Evolutionary conservation across 1,140 invertebrate genomes (phyloP), one percentile per base, ranked within the genome.

Genomic region (Amyelois transitella): DNA sequence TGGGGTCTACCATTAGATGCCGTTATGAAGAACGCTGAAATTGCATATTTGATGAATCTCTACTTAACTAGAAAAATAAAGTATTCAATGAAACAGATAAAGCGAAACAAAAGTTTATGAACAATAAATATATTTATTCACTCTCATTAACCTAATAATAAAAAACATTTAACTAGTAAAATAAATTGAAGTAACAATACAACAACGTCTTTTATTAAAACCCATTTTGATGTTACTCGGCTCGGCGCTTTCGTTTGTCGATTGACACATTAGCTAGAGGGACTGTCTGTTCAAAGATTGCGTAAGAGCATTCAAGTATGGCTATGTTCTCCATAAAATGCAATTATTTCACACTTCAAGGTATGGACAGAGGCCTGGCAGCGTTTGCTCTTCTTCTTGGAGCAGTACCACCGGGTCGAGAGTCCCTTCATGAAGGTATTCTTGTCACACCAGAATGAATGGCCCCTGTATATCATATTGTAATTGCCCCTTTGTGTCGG

Each of bases 361-460:
- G 68, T 69, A 3, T 55, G 47, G 1, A 75, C 62, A 1, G 47
- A 53, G 6, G 58, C 64, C n/a, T 56, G 55, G 50, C 74, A 77
- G 0, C 47, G 53, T n/a, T 38, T 60, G 32, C 63, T 69, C 18
- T 72, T 72, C 44, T 66, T 66, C 38, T 66, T 72, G 1, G 68
- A 75, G 51, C 72, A 78, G 55, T 75, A 75, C 75, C 75, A 78
- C 5, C 65, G 60, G n/a, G 63, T 57, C 0, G 38, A 25, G 14
- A 56, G 52, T 0, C 50, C 22, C 6, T 52, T 38, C 19, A 49
- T 43, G 20, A 54, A 59, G 6, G 50, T 52, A 7, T 55, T 51
- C n/a, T 51, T 66, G 28, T 58, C 64, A 17, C 66, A 71, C 57
- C 65, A 68, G 12, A 62, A 72, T 2, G 67, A 66, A 25, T 70